A percentile compares a stretch with the other conserved stretches of the same genome.
These are phyloP conservation scores for Mustela nigripes DNA, from an alignment of 2,113 vertebrate genomes.

Conservation along the genomic window DNA sequence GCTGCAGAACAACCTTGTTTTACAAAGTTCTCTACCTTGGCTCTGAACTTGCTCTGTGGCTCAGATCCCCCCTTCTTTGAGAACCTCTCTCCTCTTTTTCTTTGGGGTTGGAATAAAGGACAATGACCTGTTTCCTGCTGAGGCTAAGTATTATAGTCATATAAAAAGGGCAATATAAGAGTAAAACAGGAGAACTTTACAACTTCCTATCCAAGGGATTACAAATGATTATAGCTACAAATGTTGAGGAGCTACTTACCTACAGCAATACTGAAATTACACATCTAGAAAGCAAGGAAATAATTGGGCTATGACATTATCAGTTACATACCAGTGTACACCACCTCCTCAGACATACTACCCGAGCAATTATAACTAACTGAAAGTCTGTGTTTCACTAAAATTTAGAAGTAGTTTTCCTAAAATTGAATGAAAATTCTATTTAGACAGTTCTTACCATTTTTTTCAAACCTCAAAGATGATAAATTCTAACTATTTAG, in stretches of 20 bases:
- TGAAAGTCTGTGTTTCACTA: neutral
- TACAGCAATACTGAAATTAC: neutral
- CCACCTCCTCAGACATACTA: neutral
- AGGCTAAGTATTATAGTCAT: neutral
- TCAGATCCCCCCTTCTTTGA: neutral
- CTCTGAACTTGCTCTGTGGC: neutral
- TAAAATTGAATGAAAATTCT: neutral
- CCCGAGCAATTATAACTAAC: neutral
- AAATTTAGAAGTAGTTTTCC: neutral
- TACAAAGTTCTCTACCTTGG: neutral
- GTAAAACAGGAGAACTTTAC: neutral
- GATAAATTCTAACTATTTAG: neutral
- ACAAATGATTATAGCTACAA: neutral
- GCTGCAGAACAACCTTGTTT: neutral
- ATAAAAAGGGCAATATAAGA: neutral
- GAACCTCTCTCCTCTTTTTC: neutral
- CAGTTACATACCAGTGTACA: neutral
- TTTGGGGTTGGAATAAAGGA: neutral
- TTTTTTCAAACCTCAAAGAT: neutral
- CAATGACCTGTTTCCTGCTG: neutral
- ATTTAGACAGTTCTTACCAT: neutral
- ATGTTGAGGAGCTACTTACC: neutral
- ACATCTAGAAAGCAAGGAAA: neutral
- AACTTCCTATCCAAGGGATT: neutral
- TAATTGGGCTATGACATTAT: neutral